Evolutionary conservation across 2,888 invertebrate species (phyloP), one percentile per base, ranked within the genome.

Genomic region (Cybosia mesomella): DNA sequence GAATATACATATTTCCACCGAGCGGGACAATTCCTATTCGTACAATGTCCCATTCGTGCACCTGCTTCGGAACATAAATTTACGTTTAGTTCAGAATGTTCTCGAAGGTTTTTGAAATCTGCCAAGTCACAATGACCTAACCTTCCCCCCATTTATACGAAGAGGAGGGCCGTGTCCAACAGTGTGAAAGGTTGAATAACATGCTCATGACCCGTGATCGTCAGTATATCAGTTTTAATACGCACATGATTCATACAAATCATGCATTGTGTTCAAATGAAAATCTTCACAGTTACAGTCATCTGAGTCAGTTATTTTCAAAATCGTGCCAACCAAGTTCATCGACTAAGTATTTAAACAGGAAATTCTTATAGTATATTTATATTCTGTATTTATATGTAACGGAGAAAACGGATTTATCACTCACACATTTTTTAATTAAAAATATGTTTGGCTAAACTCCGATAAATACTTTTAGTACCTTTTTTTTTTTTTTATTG

Each of bases 391-490:
- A 49, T 49, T 49, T 49, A 49, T 49, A 49, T n/a, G n/a, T n/a
- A n/a, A 43, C 32, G 18, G 58, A 32, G 77, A 70, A 67, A 68
- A 49, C 49, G 49, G n/a, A 49, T 11, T 59, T 70, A 62, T 58
- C 64, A 55, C 5, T 21, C 21, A 58, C 66, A 77, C 74, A 55
- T 58, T 77, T 77, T 15, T 34, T 24, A 74, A n/a, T 77, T 72
- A 71, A 68, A 74, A 72, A 68, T n/a, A n/a, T n/a, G 66, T 55
- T 78, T 77, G 75, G 75, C 71, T 72, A 54, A 60, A 61, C 59
- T 49, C 9, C 49, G 18, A 49, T 49, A 49, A 49, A 49, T 49
- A n/a, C n/a, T 49, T 49, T 28, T 28, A 28, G 28, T n/a, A 49
- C n/a, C 8, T n/a, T n/a, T n/a, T n/a, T n/a, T n/a, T n/a, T n/a